Base-by-base conservation (phyloP, 2,113 vertebrate species). In the Xyrauchen texanus region DNA sequence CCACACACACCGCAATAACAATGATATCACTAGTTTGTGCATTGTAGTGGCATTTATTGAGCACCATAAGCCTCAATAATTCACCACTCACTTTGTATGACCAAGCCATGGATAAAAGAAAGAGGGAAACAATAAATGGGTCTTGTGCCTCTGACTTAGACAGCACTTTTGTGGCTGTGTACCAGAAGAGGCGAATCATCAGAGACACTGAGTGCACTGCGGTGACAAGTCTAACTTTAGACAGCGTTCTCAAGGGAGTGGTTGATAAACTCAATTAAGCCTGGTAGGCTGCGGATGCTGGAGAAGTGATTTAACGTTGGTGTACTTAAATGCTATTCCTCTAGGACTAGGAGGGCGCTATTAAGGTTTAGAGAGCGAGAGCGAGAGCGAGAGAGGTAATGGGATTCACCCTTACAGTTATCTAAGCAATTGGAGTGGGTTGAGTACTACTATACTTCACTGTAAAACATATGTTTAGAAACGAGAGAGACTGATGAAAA, bases 181-280 rank as follows among this genome's bases (percentile, higher is more conserved):
- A 34, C 21, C 21, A 34, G 21, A 34, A 34, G 21, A 34, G 70
- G 86, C 89, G 90, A 91, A 87, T 91, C 90, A 91, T 83, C 71
- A 78, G 70, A 82, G 77, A 82, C 67, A 69, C 78, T 79, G 66
- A 79, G 62, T 52, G 71, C 21, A 11, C 78, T 11, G 61, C 79
- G 63, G 83, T 85, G 85, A 83, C 79, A 9, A 45, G 85, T 68
- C 89, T 88, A 88, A 89, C 88, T 89, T 91, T 91, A 92, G 88
- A 87, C 82, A 60, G 76, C 7, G 60, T 80, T 73, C 89, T 85
- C 86, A 55, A 79, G 89, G 89, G 90, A 91, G 83, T 68, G 47
- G 67, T 68, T 86, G 85, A 90, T 85, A 89, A 92, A 93, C 87
- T 89, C 81, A 87, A 91, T 92, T 92, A 92, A 67, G 81, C 81